Base-by-base conservation (phyloP, 2,797 vertebrate species). In the Nannoperca obscura region DNA sequence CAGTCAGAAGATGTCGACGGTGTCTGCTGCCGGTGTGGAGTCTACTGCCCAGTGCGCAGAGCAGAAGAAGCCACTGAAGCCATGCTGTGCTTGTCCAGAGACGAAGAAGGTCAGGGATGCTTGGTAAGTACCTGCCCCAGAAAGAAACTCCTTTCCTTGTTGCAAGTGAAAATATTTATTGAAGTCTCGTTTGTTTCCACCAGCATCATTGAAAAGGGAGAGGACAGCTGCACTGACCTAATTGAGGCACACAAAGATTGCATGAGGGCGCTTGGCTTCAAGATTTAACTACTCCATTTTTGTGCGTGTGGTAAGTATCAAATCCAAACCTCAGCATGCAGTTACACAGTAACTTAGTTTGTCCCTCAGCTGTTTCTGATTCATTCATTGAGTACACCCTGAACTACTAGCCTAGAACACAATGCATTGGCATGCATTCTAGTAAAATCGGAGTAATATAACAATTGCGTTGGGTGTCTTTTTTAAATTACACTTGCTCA, bases 171-270 rank as follows among this genome's bases (percentile, higher is more conserved):
- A 71, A 20, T 15, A 2, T 50, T 58, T 9, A 34, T 27, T 44
- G 4, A 54, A 27, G 1, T 1, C 6, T 32, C 17, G 0, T 8
- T 36, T 55, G 40, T 50, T 27, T 8, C 83, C 89, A 91, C 24
- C 89, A 99, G 98, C 92, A 98, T 99, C 89, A 96, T 99, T 61
- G 98, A 99, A 82, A 99, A 97, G 84, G 98, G 98, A 32, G 97
- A 98, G 88, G 97, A 98, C 72, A 91, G 94, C 20, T 99, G 98
- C 93, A 86, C 92, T 54, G 92, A 90, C 24, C 94, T 99, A 14
- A 99, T 99, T 9, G 97, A 99, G 87, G 97, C 97, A 27, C 98
- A 99, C 88, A 99, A 99, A 83, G 97, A 97, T 2, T 99, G 98
- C 85, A 98, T 99, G 98, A 96, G 97, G 92, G 96, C 97, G 1